Evolutionary conservation across 2,888 invertebrate genomes (phyloP), one percentile per base, ranked within the genome.

Genomic region (Atethmia centrago): DNA sequence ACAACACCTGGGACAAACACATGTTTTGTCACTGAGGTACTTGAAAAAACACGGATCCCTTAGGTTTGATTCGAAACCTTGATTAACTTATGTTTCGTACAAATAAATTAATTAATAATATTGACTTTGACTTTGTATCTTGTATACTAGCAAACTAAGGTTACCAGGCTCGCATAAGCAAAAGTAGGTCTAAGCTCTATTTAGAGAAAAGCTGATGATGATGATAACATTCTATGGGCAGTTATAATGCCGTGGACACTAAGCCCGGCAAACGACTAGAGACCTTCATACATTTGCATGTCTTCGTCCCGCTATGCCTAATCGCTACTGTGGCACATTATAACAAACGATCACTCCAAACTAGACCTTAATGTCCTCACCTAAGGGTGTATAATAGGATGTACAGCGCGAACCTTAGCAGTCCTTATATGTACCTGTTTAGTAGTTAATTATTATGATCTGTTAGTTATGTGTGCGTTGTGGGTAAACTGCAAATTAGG

Each of bases 381-480:
- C 58, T 74, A 86, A 87, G 81, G 82, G 83, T 82, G 65, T 74
- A 61, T 76, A 84, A 86, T 86, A 71, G 81, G 66, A 71, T 82
- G 83, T 64, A 70, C 67, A 61, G 40, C 62, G 61, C 71, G 64
- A 80, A 79, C 79, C 73, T 74, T 78, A 72, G 73, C 69, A 73
- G 72, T 87, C 83, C 84, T 80, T 86, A 85, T 88, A 87, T 86
- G 88, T 89, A 89, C 89, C 88, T 90, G 86, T 86, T 90, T 90
- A 89, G 90, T 88, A 88, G 90, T 84, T 92, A 92, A 93, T 93
- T 92, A 92, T 90, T 90, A 90, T 92, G 91, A 92, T 92, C 89
- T 88, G 88, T 90, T 89, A 86, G 88, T 86, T 88, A 86, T 89
- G 88, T 88, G 83, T 84, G 77, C 82, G 90, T 88, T 70, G 87